Base-by-base conservation (phyloP, 2,888 invertebrate genomes). In the Parascotia fuliginaria region DNA sequence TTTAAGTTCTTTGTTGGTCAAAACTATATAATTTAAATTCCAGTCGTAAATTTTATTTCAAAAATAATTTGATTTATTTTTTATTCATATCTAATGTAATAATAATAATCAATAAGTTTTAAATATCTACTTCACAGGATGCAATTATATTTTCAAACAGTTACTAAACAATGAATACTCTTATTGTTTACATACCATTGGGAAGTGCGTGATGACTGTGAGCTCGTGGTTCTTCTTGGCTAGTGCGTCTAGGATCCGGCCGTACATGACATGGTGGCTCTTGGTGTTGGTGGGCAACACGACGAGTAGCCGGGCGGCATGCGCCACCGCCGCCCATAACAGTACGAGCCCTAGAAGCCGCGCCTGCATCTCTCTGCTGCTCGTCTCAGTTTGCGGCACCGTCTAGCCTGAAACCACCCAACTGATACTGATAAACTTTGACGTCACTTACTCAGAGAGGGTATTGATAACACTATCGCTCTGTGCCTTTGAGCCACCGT, bases 211-310 rank as follows among this genome's bases (percentile, higher is more conserved):
- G 51, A 93, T 76, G 40, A 93, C 82, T 1, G 93, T 93, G 9
- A 93, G 75, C 2, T 92, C 83, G 45, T 93, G 90, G 22, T 89
- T 79, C 42, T 77, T 79, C 22, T 60, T 69, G 6, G 91, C 92
- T 13, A 93, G 81, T 0, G 87, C 92, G 15, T 87, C 83, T 14
- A 93, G 70, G 12, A 93, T 82, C 44, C 83, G 79, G 48, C 92
- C 89, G 65, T 92, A 93, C 87, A 93, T 92, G 46, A 92, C 92
- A 58, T 89, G 85, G 75, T 93, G 93, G 75, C 93, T 93, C 65
- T 87, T 87, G 34, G 92, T 92, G 79, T 93, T 89, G 36, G 92
- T 92, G 14, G 93, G 93, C 63, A 93, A 75, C 33, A 93, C 87
- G 53, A 83, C 92, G 28, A 93, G 81, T 27, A 93, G 69, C 12